Evolutionary conservation across 2,113 vertebrate genomes (phyloP).

Genomic region (Charadrius vociferus): DNA sequence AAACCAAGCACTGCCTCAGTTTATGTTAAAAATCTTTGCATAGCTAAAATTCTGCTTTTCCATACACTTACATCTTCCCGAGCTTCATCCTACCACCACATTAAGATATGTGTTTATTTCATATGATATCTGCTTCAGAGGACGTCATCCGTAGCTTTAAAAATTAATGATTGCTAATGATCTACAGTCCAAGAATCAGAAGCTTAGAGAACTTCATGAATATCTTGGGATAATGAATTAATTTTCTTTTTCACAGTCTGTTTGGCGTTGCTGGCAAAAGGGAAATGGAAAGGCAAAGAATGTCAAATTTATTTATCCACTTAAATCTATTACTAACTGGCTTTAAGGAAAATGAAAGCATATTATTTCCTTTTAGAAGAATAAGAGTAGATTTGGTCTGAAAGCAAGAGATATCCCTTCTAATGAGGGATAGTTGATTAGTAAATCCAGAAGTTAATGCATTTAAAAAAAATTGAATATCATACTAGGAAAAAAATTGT

Average conservation of each 20-base stretch:
- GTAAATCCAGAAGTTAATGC: not conserved
- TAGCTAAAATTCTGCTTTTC: not conserved
- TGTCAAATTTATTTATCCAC: not conserved
- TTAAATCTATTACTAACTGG: not conserved
- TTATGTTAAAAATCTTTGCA: not conserved
- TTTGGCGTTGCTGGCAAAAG: not conserved
- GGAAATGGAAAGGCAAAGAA: not conserved
- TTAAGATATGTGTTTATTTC: not conserved
- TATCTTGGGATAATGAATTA: constrained; percentile 35
- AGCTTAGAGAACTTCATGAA: constrained; percentile 3
- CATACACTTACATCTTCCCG: not conserved
- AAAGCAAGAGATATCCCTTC: not conserved
- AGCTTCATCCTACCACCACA: not conserved
- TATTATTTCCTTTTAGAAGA: not conserved
- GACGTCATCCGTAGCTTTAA: not conserved
- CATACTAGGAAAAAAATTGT: not conserved
- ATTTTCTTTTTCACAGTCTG: constrained; percentile 29
- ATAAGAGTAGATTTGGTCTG: not conserved
- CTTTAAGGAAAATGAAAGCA: not conserved
- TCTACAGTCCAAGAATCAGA: not conserved
- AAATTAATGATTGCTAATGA: constrained; percentile 57
- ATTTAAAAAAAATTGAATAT: not conserved
- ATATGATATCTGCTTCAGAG: not conserved
- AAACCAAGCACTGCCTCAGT: not conserved
- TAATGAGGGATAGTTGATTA: not conserved